Percentiles rank a stretch among this genome's conserved stretches.
Evolutionary conservation across 37 sponge, comb jelly and placozoan genomes (phyloP).

Genomic region (Ephydatia muelleri): DNA sequence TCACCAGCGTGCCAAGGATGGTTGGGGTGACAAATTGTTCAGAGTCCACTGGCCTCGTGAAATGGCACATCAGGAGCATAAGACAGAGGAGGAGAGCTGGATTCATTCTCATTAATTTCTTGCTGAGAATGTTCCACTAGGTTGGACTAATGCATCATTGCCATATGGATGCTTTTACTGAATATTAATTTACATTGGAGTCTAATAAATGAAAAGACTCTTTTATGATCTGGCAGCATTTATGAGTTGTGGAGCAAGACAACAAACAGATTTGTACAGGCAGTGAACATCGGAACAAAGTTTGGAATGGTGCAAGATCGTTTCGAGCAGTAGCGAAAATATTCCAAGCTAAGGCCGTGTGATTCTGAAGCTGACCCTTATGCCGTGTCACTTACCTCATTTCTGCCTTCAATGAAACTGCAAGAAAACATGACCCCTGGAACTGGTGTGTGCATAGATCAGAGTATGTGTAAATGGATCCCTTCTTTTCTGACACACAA

Average conservation of each 20-base stretch:
- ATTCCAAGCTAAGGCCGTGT: background rate
- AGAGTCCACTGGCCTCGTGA: background rate
- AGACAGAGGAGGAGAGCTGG: background rate
- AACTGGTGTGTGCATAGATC: background rate
- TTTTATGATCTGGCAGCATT: background rate
- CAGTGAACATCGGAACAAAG: background rate
- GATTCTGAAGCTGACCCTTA: background rate
- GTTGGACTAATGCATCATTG: constrained; percentile 1
- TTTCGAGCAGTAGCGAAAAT: background rate
- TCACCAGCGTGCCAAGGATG: background rate
- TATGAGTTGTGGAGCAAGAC: background rate
- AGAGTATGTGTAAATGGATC: background rate
- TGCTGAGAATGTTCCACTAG: background rate
- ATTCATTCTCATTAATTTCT: background rate
- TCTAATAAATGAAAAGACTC: background rate
- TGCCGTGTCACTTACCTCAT: background rate
- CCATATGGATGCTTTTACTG: background rate
- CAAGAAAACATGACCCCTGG: background rate
- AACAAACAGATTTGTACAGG: background rate
- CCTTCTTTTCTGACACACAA: background rate
- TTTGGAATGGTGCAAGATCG: background rate
- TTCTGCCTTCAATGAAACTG: background rate
- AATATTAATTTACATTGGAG: background rate
- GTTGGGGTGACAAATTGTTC: background rate
- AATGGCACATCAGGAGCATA: background rate